Evolutionary conservation across 2,888 invertebrate species (phyloP).

Genomic region (Rhingia campestris): DNA sequence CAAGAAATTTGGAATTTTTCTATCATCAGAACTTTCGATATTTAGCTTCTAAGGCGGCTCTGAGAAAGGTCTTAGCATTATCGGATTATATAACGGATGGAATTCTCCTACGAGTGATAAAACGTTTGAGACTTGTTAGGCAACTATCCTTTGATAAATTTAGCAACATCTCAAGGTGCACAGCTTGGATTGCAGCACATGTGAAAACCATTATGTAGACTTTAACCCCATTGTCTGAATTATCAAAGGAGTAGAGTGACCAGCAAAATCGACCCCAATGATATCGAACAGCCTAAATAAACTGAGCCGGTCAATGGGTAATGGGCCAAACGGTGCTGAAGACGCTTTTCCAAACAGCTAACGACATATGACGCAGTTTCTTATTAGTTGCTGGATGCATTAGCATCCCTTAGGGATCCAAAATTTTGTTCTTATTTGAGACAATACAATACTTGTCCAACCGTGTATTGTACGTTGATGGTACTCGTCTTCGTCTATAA

Average conservation of each 20-base stretch:
- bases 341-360: slow-evolving; percentile 19
- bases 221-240: too few species aligned
- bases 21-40: background rate
- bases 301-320: slow-evolving; percentile 12
- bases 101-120: too few species aligned
- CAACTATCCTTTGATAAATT: background rate
- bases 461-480: background rate
- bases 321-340: slow-evolving; percentile 20
- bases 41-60: slow-evolving; percentile 16
- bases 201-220: too few species aligned
- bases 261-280: too few species aligned
- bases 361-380: slow-evolving; percentile 1
- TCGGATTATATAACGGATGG: slow-evolving; percentile 1
- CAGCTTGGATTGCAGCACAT: too few species aligned
- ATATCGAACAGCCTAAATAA: slow-evolving; percentile 13
- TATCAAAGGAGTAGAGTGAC: too few species aligned
- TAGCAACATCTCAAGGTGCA: too few species aligned
- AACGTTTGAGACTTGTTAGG: background rate
- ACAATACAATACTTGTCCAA: background rate
- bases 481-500: too few species aligned
- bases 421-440: too few species aligned
- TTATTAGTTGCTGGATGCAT: too few species aligned
- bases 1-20: slow-evolving; percentile 8
- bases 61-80: slow-evolving; percentile 16
- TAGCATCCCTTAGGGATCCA: slow-evolving; percentile 9